Evolutionary conservation across 2,888 invertebrate genomes (phyloP), one percentile per base, ranked within the genome.

Genomic region (Cheilosia vulpina): DNA sequence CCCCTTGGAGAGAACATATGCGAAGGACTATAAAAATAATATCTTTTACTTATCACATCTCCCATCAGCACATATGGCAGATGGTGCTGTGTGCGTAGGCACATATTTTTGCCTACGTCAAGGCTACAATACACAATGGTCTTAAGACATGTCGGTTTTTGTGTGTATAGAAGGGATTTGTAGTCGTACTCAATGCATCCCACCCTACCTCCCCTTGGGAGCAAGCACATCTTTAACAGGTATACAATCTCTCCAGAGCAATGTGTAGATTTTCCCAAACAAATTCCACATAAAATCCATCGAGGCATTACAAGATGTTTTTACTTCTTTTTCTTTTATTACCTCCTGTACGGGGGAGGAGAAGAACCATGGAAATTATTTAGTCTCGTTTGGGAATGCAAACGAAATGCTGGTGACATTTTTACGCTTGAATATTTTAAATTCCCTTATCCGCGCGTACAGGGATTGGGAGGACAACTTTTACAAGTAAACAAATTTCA

Each of bases 71-170:
- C 43, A 31, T 69, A 68, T 34, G 34, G 6, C 34, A 58, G 63
- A 58, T 55, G n/a, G 31, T 57, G 31, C 75, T 58, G 58, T 63
- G 63, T 52, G 69, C 58, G 76, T 76, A 76, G 81, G 81, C 81
- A 81, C 69, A 81, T 71, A 53, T 53, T 52, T 21, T 19, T 19
- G 4, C 57, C 52, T 21, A 52, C 76, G 57, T 81, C 63, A 63
- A 43, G 62, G 55, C 43, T 19, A 73, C 55, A 78, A 71, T 71
- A 78, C 68, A 78, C 71, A 57, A 71, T 71, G 63, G 57, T 71
- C 57, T 41, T 58, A 38, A 60, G 53, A 78, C 69, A 69, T 58
- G 71, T 57, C 27, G 34, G 27, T 55, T 68, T 43, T 47, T 47
- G 13, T 47, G 57, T 57, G 45, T 45, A 21, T 21, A 24, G 24